Percentiles rank a stretch among this genome's conserved stretches.
phyloP scores from a whole-genome alignment of 2,888 invertebrate genomes.

The Sinopyrophorus schimmeli region DNA sequence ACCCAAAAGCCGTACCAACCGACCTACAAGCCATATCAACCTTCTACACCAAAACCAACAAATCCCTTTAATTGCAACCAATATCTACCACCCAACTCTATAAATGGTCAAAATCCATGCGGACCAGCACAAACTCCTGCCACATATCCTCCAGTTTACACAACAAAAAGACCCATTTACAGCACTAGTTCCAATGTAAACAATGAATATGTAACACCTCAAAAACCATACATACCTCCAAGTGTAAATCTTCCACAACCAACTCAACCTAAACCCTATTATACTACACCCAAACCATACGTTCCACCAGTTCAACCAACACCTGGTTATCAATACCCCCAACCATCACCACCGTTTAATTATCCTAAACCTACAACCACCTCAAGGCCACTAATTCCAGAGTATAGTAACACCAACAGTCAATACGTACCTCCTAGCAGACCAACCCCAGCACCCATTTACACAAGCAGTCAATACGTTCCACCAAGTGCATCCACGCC shows the following conservation, averaged over 20 bases:
- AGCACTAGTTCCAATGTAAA: neutral
- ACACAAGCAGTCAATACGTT: conserved; percentile 1
- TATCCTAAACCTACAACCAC: conserved; percentile 7
- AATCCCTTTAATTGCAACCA: too few relatives aligned
- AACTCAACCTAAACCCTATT: neutral
- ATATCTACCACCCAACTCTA: neutral
- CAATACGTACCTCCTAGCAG: too few relatives aligned
- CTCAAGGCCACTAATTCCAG: conserved; percentile 25
- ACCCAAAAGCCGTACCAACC: neutral
- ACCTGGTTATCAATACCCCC: conserved; percentile 16
- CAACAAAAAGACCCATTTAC: neutral
- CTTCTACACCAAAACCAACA: neutral
- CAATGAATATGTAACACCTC: conserved; percentile 7
- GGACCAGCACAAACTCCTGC: conserved; percentile 7
- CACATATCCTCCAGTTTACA: conserved; percentile 1
- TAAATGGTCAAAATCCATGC: neutral
- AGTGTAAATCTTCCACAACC: too few relatives aligned
- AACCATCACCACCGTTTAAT: conserved; percentile 13
- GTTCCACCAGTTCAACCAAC: conserved; percentile 5
- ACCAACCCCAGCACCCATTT: conserved; percentile 5
- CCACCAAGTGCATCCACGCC: conserved; percentile 9
- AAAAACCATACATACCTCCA: conserved; percentile 17
- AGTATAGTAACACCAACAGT: conserved; percentile 9
- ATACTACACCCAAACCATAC: conserved; percentile 1
- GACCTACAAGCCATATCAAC: neutral